Base-by-base conservation (phyloP, 2,888 invertebrate genomes). In the Laspeyria flexula region DNA sequence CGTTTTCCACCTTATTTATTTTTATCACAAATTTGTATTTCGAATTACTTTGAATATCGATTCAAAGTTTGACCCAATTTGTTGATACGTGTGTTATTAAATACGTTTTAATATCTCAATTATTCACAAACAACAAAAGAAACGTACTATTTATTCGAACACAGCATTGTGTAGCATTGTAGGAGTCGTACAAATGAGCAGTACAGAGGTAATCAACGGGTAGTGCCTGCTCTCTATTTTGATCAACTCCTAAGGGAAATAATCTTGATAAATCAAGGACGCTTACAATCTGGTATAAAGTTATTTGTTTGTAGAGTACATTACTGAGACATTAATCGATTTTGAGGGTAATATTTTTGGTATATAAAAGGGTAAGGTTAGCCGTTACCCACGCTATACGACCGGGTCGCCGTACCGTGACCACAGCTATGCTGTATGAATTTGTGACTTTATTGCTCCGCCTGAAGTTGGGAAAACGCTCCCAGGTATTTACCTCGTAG, bases 361-460 rank as follows among this genome's bases (percentile, higher is more conserved):
- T 47, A 39, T 45, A 46, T 50, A 40, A 54, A 51, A 40, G 45
- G 55, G 39, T 52, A 53, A 52, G 52, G 51, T 52, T 39, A 42
- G 29, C 37, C 34, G 42, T 43, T 62, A 62, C 71, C 62, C 54
- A 53, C 35, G 31, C 56, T 39, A 43, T 29, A 43, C 45, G 42
- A 48, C 48, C 44, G 68, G 31, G 60, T 55, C 57, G 42, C 25
- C 25, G 16, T 43, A 52, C 56, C 55, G 54, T 64, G 56, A 67
- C 68, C 68, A 61, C 68, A 69, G 58, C 46, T 53, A 69, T 71
- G 71, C 48, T 52, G 38, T 55, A 55, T 59, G 59, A 69, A 71
- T 64, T 67, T 60, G 56, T 46, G 31, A 59, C 68, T 51, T 59
- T 59, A 64, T 57, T 57, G 43, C 30, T 40, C 54, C 50, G 50